A percentile compares a stretch with the other conserved stretches of the same genome.
phyloP scores from a whole-genome alignment of 2,888 invertebrate species.

The Cepaea hortensis region DNA sequence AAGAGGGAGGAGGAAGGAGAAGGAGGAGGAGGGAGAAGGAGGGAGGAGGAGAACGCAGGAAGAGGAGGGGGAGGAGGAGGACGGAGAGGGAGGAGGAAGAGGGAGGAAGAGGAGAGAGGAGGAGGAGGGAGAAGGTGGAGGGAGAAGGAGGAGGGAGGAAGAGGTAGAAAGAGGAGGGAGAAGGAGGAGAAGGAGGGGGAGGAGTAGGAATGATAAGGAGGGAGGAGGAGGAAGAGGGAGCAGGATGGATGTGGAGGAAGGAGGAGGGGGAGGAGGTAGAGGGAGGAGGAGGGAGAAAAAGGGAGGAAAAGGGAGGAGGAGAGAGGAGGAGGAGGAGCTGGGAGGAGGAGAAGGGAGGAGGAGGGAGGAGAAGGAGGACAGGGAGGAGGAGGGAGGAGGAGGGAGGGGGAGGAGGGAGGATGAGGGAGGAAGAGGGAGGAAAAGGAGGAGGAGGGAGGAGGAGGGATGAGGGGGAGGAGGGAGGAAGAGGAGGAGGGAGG shows the following conservation, averaged over 20 bases:
- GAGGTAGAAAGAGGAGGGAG: background rate
- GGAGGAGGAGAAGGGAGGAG: too few species aligned
- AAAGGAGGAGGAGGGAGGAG: background rate
- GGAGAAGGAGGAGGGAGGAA: background rate
- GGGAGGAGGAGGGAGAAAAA: background rate
- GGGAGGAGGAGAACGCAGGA: too few species aligned
- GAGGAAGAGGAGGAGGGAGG: background rate
- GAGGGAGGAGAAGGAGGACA: too few species aligned
- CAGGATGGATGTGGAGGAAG: background rate
- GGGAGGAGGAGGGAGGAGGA: too few species aligned
- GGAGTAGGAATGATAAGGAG: background rate
- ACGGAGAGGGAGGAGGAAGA: background rate
- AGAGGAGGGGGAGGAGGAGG: background rate
- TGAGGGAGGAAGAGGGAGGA: background rate
- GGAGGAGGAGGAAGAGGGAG: background rate
- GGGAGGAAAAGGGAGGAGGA: background rate
- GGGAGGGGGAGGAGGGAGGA: too few species aligned
- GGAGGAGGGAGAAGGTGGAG: background rate
- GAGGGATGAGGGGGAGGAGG: background rate
- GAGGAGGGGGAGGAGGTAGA: background rate
- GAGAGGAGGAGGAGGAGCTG: background rate
- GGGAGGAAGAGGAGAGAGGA: background rate
- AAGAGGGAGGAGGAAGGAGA: background rate
- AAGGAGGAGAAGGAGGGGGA: background rate
- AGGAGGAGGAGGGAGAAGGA: background rate